Evolutionary conservation across 2,113 vertebrate species (phyloP).

Genomic region (Melanerpes formicivorus): DNA sequence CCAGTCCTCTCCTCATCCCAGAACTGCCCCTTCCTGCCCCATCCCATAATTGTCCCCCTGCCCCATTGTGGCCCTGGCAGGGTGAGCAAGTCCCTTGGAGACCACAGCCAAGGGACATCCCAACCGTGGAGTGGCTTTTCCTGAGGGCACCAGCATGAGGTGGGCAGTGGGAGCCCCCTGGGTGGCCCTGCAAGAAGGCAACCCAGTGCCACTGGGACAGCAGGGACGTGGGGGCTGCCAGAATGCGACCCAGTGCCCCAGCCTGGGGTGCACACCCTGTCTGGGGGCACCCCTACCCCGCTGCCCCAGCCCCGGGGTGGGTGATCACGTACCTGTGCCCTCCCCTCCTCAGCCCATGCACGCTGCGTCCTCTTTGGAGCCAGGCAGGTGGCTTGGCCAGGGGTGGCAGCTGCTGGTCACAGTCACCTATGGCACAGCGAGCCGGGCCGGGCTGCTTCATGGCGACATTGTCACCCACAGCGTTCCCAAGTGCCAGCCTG

Average conservation of each 20-base stretch:
- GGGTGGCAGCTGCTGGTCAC: background rate
- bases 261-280: accelerated
- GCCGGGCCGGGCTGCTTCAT: background rate
- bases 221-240: background rate
- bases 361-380: background rate
- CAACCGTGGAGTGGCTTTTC: accelerated
- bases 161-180: background rate
- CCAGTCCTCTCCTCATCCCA: background rate
- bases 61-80: background rate
- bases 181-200: background rate
- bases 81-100: background rate
- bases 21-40: background rate
- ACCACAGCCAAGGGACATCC: no score
- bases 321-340: background rate
- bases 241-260: background rate
- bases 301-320: accelerated
- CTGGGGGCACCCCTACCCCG: background rate
- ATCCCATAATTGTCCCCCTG: background rate
- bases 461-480: background rate
- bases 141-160: accelerated
- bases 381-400: no score
- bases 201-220: accelerated
- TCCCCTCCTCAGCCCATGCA: background rate
- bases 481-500: background rate
- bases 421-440: background rate